phyloP scores from a whole-genome alignment of 2,113 vertebrate species.

The Climacteris rufus region DNA sequence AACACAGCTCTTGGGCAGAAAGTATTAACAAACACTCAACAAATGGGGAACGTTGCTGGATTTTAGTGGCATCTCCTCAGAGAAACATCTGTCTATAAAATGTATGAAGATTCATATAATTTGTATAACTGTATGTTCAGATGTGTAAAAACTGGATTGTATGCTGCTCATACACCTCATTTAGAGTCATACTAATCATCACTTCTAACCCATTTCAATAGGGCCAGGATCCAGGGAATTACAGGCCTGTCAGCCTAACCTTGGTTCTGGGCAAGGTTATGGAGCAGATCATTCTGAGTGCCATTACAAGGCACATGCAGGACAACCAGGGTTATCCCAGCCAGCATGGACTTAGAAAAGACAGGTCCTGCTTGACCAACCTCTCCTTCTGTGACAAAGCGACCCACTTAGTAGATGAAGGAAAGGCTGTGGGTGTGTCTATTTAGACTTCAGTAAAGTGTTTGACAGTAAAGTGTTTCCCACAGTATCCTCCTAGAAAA shows the following conservation, averaged over 20 bases:
- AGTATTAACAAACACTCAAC: fast-evolving
- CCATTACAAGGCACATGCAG: background rate
- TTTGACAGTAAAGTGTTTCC: background rate
- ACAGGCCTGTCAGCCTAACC: background rate
- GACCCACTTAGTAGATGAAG: background rate
- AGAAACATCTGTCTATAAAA: background rate
- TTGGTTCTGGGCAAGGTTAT: background rate
- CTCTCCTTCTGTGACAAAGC: background rate
- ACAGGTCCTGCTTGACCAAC: background rate
- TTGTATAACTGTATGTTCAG: background rate
- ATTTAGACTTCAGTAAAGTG: background rate
- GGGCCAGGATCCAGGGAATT: fast-evolving
- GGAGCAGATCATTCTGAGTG: background rate
- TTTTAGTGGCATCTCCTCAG: fast-evolving
- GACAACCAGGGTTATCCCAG: background rate
- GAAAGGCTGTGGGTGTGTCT: background rate
- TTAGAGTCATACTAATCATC: fast-evolving
- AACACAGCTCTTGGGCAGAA: background rate
- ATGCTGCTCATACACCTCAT: fast-evolving
- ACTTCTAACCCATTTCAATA: background rate
- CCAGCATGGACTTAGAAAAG: background rate
- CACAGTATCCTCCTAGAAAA: background rate
- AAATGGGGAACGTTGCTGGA: background rate
- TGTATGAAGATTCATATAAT: background rate
- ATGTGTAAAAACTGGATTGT: background rate